A percentile compares a stretch with the other conserved stretches of the same genome.
Evolutionary conservation across 2,888 invertebrate species (phyloP).

Genomic region (Norana najaformis): DNA sequence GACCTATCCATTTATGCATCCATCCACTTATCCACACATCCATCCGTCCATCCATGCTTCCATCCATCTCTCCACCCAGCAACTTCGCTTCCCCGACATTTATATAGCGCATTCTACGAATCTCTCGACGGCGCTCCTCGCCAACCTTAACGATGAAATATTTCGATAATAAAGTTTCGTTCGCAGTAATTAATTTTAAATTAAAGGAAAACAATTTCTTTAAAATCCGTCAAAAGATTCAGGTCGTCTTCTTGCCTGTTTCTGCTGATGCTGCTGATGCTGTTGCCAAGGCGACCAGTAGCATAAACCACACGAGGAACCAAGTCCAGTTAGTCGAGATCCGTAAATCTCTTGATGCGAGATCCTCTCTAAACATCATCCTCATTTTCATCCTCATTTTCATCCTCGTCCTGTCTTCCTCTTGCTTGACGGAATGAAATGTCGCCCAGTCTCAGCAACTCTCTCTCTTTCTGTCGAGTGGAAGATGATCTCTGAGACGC

Average conservation of each 20-base stretch:
- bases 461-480: not conserved
- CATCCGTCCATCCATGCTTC: not conserved
- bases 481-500: not conserved
- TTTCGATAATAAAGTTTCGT: not conserved
- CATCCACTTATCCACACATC: too few species aligned
- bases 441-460: not conserved
- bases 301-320: not conserved
- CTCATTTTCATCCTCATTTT: not conserved
- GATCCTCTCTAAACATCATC: not conserved
- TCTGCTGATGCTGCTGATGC: not conserved
- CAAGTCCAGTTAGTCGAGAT: not conserved
- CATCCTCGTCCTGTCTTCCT: not conserved
- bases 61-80: not conserved
- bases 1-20: too few species aligned
- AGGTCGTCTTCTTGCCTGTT: not conserved
- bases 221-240: not conserved
- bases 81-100: not conserved
- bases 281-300: not conserved
- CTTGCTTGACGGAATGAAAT: not conserved
- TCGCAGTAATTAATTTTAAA: not conserved
- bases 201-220: not conserved
- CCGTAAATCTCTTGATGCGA: not conserved
- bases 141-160: not conserved
- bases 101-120: too few species aligned
- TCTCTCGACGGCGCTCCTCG: not conserved